Conservation (phyloP, 2,888 invertebrate genomes). For the Vanessa cardui region DNA sequence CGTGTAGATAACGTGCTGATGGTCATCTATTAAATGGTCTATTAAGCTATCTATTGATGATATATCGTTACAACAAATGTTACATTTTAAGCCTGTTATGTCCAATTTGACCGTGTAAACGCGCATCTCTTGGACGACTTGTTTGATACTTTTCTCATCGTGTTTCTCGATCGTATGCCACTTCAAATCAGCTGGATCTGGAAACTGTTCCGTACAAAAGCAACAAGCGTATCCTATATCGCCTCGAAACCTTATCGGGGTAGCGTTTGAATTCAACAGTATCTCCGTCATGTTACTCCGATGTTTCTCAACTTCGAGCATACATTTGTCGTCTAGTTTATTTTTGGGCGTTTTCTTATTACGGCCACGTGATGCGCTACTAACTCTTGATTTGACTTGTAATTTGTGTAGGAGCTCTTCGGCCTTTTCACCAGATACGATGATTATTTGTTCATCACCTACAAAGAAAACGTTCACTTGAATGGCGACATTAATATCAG, state of each 20-base stretch:
- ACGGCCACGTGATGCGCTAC: neutral
- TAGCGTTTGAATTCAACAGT: constrained; percentile 54
- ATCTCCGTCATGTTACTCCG: constrained; percentile 35
- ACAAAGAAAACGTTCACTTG: constrained; percentile 41
- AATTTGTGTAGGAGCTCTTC: constrained; percentile 15
- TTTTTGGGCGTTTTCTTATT: neutral
- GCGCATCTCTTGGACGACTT: constrained; percentile 38
- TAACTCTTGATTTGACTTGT: constrained; percentile 16
- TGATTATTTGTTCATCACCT: constrained; percentile 36
- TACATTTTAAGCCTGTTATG: constrained; percentile 57
- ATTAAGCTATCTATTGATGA: constrained; percentile 47
- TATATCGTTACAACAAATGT: constrained; percentile 47
- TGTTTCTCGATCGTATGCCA: constrained; percentile 52
- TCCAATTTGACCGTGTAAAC: constrained; percentile 56
- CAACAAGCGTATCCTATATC: constrained; percentile 51
- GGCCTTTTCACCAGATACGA: constrained; percentile 27
- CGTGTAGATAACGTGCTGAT: constrained; percentile 47
- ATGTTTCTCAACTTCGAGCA: constrained; percentile 61
- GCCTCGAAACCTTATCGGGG: constrained; percentile 49
- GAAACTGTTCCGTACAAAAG: constrained; percentile 50
- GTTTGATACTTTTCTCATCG: constrained; percentile 46
- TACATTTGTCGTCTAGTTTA: constrained; percentile 3
- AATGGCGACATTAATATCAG: neutral
- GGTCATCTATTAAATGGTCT: constrained; percentile 50
- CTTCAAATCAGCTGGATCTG: constrained; percentile 51